Base-by-base conservation (phyloP, 2,888 invertebrate species). In the Epistrophe eligans region DNA sequence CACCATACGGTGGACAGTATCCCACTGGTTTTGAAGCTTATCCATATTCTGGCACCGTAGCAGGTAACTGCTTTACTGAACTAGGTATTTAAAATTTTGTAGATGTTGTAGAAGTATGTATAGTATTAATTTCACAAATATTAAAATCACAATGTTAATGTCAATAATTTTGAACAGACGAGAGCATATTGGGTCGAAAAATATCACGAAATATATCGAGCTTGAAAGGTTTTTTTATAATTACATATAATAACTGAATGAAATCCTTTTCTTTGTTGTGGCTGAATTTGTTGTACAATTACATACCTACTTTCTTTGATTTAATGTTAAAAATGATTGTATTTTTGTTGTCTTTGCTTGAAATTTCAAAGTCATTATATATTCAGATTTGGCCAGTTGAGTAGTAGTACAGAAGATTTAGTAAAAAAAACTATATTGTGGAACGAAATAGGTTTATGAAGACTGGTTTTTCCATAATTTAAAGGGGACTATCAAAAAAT, bases 51-150 rank as follows among this genome's bases (percentile, higher is more conserved):
- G 79, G 87, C 50, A 72, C 74, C n/a, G 87, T 87, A 35, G 71
- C 87, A 79, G 87, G 87, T 87, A 87, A 84, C 83, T 84, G 73
- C 73, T 84, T 84, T 74, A 74, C 62, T 79, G 83, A 82, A 19
- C 45, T 82, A 77, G 60, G 84, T 84, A 77, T 73, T 67, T 28
- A 67, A 52, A 0, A 66, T 50, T 50, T 48, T 66, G 48, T 48
- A 66, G 66, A 28, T 64, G 28, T 67, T 67, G 38, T 67, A 67
- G 67, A 35, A 19, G 50, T 67, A 52, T 67, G 38, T 48, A 45
- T 10, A 48, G 32, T 8, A 32, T 66, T 19, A n/a, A 9, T 67
- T 50, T 38, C 50, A 19, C 32, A 35, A 15, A 13, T 38, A 50
- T 67, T 67, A 38, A 64, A 52, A 50, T 35, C 50, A 38, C 35